Evolutionary conservation across 2,888 invertebrate genomes (phyloP), one percentile per base, ranked within the genome.

Genomic region (Capitulum mitella): DNA sequence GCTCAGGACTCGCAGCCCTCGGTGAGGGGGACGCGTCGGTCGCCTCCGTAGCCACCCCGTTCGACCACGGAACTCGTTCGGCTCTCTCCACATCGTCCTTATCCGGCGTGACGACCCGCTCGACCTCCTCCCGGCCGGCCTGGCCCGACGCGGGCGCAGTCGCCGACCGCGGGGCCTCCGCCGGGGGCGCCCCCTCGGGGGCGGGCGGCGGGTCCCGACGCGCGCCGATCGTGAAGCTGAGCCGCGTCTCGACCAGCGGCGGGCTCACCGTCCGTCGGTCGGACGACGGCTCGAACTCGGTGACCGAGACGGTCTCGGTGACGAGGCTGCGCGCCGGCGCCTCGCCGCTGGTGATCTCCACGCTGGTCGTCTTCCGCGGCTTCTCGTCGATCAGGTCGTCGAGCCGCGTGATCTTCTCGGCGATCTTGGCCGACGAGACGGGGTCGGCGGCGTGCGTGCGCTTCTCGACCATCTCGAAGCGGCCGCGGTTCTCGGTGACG

Each of bases 401-500:
- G 8, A 70, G 70, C 26, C 70, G 37, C 6, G 70, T 70, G 1
- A 70, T 70, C 40, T 70, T 70, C 37, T 70, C 70, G 1, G 70
- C 70, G 1, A 70, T 70, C 40, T 70, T 70, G 40, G 37, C 19
- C 32, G 51, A 51, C 22, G 64, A 19, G 19, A 64, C 3, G 29
- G 64, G 34, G 26, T 70, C 70, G 40, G 40, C 70, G 32, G 46
- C 14, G 46, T n/a, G n/a, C n/a, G 29, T 5, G 12, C 48, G 76
- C 46, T 46, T 76, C 46, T 76, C 76, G 5, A 76, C 76, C 76
- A 76, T 76, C 32, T 76, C 76, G 46, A 22, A 26, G 12, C 22
- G 12, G 29, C 6, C n/a, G 37, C 43, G 74, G 10, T n/a, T 40
- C 48, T 76, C 76, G 6, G 76, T 76, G 14, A 81, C 80, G 40